Evolutionary conservation across 2,797 vertebrate genomes (phyloP).

Genomic region (Gymnodraco acuticeps): DNA sequence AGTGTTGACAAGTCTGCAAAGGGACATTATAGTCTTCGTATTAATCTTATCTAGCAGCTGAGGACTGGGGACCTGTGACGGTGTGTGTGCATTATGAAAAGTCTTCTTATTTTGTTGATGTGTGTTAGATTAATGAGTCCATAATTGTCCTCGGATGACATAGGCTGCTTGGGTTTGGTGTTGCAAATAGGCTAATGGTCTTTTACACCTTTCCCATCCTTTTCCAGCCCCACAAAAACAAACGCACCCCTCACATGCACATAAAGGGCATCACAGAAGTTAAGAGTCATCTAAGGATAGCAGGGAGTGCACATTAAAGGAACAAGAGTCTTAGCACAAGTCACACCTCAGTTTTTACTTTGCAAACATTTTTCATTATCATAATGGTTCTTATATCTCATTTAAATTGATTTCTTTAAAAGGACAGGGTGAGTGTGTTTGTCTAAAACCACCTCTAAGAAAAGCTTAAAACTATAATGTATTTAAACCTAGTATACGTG

Average conservation of each 20-base stretch:
- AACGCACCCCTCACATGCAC: background rate
- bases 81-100: constrained; percentile 8
- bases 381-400: too few relatives aligned
- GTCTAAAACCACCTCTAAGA: background rate
- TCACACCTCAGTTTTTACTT: background rate
- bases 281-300: constrained; percentile 44
- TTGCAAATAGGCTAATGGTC: constrained; percentile 50
- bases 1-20: constrained; percentile 6
- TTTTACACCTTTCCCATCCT: constrained; percentile 25
- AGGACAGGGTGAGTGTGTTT: too few relatives aligned
- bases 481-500: background rate
- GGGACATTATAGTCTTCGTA: constrained; percentile 20
- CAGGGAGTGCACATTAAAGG: background rate
- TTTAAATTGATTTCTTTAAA: too few relatives aligned
- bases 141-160: constrained; percentile 31
- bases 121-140: constrained; percentile 26
- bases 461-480: background rate
- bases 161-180: constrained; percentile 1
- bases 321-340: background rate
- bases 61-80: constrained; percentile 22
- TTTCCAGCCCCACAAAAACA: background rate
- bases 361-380: background rate
- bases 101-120: constrained; percentile 11
- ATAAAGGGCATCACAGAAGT: constrained; percentile 1
- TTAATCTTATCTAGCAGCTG: constrained; percentile 35